Evolutionary conservation across 2,113 vertebrate genomes (phyloP), one percentile per base, ranked within the genome.

Genomic region (Plotosus lineatus): DNA sequence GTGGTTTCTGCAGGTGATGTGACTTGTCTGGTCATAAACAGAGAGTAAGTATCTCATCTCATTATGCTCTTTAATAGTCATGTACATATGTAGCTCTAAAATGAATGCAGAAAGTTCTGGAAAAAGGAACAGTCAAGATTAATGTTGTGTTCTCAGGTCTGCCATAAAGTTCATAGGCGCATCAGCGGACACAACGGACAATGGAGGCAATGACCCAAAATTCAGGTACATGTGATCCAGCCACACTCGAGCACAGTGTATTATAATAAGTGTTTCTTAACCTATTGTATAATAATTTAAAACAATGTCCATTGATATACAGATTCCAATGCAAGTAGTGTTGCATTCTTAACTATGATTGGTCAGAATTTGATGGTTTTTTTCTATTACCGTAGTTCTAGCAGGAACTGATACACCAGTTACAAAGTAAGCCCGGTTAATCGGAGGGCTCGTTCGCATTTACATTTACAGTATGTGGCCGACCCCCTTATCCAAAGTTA

Each of bases 11-110:
- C 63, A 11, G 85, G 84, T 12, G 85, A 89, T 10, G 93, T 93
- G 23, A 90, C 87, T 6, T 94, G 93, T 68, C 82, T 93, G 83
- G 79, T 89, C 56, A 88, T 93, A 75, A 86, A 92, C 86, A 89
- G 88, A 90, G 89, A 94, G 93, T 94, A 87, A 89, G 91, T 84
- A 36, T 15, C 31, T 63, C 33, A 31, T 6, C 12, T 12, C 11
- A 28, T 63, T 46, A 7, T 46, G 7, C 44, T 46, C 44, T 46
- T 9, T 46, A 46, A 36, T n/a, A n/a, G n/a, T n/a, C n/a, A n/a
- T n/a, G n/a, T n/a, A n/a, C 6, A 1, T 36, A 36, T 3, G 8
- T 31, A 2, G 14, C 14, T 66, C 3, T 23, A 40, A 40, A n/a
- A n/a, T n/a, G n/a, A n/a, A 12, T 23, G 21, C 31, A 42, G 84